Evolutionary conservation across 1,140 invertebrate genomes (phyloP).

Genomic region (Pomphorhynchus laevis): DNA sequence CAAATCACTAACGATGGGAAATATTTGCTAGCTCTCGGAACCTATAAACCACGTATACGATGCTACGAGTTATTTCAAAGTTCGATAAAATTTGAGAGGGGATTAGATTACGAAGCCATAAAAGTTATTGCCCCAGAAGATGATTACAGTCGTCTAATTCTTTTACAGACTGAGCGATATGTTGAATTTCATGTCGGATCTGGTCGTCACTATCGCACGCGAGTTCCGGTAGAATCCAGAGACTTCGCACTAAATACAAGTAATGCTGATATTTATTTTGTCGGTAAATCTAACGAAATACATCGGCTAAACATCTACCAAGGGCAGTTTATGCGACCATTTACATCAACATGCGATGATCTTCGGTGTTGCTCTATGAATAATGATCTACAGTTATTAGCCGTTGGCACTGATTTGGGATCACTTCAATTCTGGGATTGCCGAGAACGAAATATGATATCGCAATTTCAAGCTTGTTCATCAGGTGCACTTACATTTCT

Average conservation of each 20-base stretch:
- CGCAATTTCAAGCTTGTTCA: no score
- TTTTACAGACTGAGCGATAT: constrained; percentile 32
- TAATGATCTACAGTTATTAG: constrained; percentile 44
- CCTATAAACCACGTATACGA: constrained; percentile 71
- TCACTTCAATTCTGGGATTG: constrained; percentile 79
- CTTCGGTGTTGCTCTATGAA: constrained; percentile 50
- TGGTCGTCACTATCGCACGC: constrained; percentile 49
- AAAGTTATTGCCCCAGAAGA: constrained; percentile 28
- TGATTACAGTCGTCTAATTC: constrained; percentile 24
- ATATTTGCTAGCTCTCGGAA: constrained; percentile 47
- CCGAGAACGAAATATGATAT: constrained; percentile 18
- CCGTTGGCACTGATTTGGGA: constrained; percentile 44
- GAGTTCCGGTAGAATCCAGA: constrained; percentile 69
- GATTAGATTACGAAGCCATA: constrained; percentile 57
- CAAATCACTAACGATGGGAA: constrained; percentile 55
- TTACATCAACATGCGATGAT: constrained; percentile 26
- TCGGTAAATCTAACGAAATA: constrained; percentile 48
- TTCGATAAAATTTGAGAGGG: constrained; percentile 85
- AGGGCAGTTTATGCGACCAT: constrained; percentile 55
- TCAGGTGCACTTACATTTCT: constrained; percentile 37
- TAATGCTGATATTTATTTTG: constrained; percentile 57
- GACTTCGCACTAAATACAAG: constrained; percentile 61
- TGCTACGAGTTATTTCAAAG: constrained; percentile 81
- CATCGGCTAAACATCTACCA: constrained; percentile 73
- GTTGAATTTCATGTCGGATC: constrained; percentile 69